Evolutionary conservation across 1,140 invertebrate species (phyloP).

Genomic region (Monochamus saltuarius): DNA sequence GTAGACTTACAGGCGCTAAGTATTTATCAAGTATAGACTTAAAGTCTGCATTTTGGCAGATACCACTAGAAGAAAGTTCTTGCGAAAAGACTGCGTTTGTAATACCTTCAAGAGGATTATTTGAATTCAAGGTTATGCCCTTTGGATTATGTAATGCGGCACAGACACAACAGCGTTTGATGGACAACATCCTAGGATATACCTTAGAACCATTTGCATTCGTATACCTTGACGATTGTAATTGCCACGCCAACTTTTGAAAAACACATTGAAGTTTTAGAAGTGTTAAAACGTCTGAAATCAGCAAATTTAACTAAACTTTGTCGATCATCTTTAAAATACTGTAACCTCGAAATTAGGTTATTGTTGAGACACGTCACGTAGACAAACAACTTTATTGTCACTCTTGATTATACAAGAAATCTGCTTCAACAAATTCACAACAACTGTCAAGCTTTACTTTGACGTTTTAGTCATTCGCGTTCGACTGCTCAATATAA

Average conservation of each 20-base stretch:
- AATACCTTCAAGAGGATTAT: slow-evolving; percentile 48
- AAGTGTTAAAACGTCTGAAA: not conserved
- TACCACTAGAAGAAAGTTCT: slow-evolving; percentile 36
- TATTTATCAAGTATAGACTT: slow-evolving; percentile 45
- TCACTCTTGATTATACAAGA: no score
- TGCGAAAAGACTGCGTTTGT: slow-evolving; percentile 51
- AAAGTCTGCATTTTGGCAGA: slow-evolving; percentile 44
- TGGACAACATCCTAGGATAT: slow-evolving; percentile 30
- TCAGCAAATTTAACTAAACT: not conserved
- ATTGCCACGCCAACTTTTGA: no score
- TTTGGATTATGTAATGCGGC: slow-evolving; percentile 42
- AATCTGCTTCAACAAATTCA: no score
- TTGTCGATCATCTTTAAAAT: not conserved
- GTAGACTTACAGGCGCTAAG: slow-evolving; percentile 35
- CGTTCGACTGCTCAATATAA: no score
- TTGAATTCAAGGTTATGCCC: slow-evolving; percentile 51
- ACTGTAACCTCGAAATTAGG: no score
- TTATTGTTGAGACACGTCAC: no score
- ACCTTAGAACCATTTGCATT: slow-evolving; percentile 27
- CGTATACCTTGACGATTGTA: slow-evolving; percentile 47
- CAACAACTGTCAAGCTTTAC: no score
- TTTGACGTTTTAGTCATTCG: no score
- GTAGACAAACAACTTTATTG: no score
- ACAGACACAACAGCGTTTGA: no score
- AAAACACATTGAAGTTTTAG: not conserved